Conservation (phyloP, 2,888 invertebrate species). For the Candidula unifasciata region DNA sequence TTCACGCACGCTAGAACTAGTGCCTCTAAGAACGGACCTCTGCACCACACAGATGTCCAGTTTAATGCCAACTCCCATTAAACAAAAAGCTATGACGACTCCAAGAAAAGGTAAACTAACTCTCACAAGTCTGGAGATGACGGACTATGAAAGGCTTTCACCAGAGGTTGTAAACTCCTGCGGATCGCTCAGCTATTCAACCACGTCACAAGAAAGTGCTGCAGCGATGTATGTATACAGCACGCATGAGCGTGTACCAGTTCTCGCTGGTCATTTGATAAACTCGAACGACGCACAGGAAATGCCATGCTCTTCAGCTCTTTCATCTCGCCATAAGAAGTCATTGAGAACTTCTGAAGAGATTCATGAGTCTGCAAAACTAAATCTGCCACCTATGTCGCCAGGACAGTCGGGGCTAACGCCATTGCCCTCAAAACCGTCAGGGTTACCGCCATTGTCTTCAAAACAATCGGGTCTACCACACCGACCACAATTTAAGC, state of each 20-base stretch:
- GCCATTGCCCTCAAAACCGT: conserved; percentile 2
- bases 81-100: background rate
- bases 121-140: background rate
- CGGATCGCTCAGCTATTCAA: conserved; percentile 1
- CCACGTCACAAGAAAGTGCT: background rate
- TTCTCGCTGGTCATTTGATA: no score
- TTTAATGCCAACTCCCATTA: background rate
- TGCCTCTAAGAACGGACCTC: background rate
- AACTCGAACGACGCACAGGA: background rate
- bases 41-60: background rate
- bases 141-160: background rate
- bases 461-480: conserved; percentile 14
- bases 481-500: background rate
- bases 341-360: background rate
- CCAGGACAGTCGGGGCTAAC: conserved; percentile 12
- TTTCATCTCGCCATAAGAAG: background rate
- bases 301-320: background rate
- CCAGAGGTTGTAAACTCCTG: background rate
- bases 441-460: conserved; percentile 11
- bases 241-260: background rate
- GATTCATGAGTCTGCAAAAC: background rate
- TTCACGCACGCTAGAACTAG: background rate
- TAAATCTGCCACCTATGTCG: background rate
- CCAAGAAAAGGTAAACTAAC: conserved; percentile 17
- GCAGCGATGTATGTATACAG: background rate